Percentiles rank a stretch among this genome's conserved stretches.
Evolutionary conservation across 1,140 invertebrate species (phyloP).

Genomic region (Aphelenchoides besseyi): DNA sequence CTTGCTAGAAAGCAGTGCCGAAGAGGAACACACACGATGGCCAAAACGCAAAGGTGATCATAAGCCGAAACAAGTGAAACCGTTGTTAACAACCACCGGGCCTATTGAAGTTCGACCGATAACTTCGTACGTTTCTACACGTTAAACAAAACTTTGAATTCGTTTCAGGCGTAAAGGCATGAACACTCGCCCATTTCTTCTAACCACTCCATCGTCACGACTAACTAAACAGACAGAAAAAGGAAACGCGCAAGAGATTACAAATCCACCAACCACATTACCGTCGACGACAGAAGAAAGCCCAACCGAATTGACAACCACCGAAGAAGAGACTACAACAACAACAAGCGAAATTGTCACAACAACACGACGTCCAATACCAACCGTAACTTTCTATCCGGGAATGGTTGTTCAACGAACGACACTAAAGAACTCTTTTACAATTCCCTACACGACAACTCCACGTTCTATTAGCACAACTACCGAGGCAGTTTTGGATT

Average conservation of each 20-base stretch:
- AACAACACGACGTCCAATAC: background rate
- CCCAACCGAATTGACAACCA: conserved; percentile 15
- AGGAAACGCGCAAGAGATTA: conserved; percentile 9
- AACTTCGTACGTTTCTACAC: conserved; percentile 7
- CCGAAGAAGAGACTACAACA: conserved; percentile 13
- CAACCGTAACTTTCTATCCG: conserved; percentile 36
- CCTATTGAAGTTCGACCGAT: conserved; percentile 18
- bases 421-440: conserved; percentile 38
- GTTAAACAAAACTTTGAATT: conserved; percentile 24
- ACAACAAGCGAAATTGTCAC: conserved; percentile 23
- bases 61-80: conserved; percentile 20
- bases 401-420: conserved; percentile 13
- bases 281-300: conserved; percentile 18
- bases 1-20: conserved; percentile 8
- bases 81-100: conserved; percentile 2
- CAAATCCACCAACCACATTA: conserved; percentile 11
- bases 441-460: conserved; percentile 48
- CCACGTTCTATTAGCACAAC: conserved; percentile 37
- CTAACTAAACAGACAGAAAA: background rate
- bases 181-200: background rate
- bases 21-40: conserved; percentile 22
- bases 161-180: background rate
- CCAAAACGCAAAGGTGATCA: conserved; percentile 18
- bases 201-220: conserved; percentile 16
- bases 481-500: conserved; percentile 40